Evolutionary conservation across 2,888 invertebrate genomes (phyloP).

Genomic region (Ophioninae sp.): DNA sequence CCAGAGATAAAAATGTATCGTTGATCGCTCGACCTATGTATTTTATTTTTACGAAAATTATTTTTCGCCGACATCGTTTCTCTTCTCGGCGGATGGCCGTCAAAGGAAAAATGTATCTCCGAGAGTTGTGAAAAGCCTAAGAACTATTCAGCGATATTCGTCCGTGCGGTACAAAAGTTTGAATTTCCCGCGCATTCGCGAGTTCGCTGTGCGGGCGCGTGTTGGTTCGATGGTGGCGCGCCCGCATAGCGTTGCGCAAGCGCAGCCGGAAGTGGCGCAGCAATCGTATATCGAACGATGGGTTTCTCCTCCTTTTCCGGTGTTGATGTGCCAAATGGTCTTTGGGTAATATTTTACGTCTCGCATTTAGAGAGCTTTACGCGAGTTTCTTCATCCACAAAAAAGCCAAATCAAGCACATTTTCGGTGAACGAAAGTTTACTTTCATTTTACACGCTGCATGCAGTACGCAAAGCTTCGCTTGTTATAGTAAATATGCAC

Average conservation of each 20-base stretch:
- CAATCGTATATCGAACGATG: constrained; percentile 69
- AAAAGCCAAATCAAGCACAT: constrained; percentile 36
- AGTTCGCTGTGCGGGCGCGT: background rate
- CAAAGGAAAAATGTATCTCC: background rate
- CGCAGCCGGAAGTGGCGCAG: constrained; percentile 64
- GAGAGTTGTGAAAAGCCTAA: background rate
- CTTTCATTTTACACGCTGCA: constrained; percentile 21
- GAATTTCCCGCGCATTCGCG: constrained; percentile 27
- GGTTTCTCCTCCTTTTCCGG: constrained; percentile 76
- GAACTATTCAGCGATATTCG: background rate
- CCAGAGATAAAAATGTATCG: background rate
- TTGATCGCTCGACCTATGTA: background rate
- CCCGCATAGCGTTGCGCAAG: constrained; percentile 30
- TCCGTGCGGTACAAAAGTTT: background rate
- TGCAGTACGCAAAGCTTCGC: constrained; percentile 10
- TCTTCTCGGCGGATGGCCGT: too few species aligned
- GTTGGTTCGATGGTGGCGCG: constrained; percentile 21
- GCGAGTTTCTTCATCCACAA: constrained; percentile 62
- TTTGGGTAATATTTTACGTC: constrained; percentile 79
- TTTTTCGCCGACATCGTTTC: too few species aligned
- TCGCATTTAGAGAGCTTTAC: constrained; percentile 74
- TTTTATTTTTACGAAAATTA: too few species aligned
- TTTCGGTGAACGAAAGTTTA: constrained; percentile 23
- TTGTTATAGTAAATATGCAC: constrained; percentile 11
- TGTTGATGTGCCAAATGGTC: constrained; percentile 72